Base-by-base conservation (phyloP, 2,113 vertebrate genomes). In the Mionectes macconnelli region DNA sequence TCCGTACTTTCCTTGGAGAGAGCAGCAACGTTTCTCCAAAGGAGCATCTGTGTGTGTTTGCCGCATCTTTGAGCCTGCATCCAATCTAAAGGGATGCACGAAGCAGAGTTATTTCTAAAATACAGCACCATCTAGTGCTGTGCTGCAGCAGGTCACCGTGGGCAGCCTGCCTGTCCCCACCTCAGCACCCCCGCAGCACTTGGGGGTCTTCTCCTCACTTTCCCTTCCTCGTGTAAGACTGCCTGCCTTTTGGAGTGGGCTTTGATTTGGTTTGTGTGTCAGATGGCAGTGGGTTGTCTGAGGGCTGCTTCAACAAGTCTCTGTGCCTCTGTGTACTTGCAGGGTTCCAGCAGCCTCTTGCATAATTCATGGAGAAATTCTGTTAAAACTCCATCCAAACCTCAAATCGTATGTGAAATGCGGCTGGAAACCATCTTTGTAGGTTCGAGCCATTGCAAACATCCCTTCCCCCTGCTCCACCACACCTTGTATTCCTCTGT, bases 121-220 rank as follows among this genome's bases (percentile, higher is more conserved):
- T 91, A 90, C 56, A 96, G 93, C 96, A 88, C 93, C 97, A 97
- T 83, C 97, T 96, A 96, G 97, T 91, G 97, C 95, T 76, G 50
- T 21, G 3, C 42, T 67, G 64, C 83, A 74, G 93, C 85, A 86
- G 45, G 87, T 92, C 69, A 11, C 17, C 2, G 47, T 47, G 55
- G 49, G 53, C 91, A 52, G 68, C 60, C 25, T 1, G 3, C 15
- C 1, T 12, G 57, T 73, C 82, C 73, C 83, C 66, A 16, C 19
- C 60, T 37, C 20, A 2, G 28, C 75, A 33, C 82, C 50, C 50
- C 72, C 39, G 2, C 78, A 12, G 70, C 68, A 1, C 79, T 7
- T 7, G 55, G 62, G 63, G 59, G n/a, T 70, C 62, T 12, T 1
- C 59, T 50, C 30, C 80, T 76, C 35, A 0, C 37, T 63, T 60